Conservation (phyloP, 2,113 vertebrate genomes). For the Alligator mississippiensis region DNA sequence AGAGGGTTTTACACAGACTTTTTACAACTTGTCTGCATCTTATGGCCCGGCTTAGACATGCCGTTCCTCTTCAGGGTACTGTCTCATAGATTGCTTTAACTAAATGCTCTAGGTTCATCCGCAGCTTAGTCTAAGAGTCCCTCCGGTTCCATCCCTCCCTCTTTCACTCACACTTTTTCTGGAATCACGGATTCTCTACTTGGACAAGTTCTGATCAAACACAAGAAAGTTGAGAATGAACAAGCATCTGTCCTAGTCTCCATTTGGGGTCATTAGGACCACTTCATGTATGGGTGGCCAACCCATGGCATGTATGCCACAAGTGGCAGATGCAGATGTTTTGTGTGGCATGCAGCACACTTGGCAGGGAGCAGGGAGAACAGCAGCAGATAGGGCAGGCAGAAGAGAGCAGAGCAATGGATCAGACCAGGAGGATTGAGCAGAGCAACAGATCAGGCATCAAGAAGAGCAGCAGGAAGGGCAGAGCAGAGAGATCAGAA, state of each 20-base stretch:
- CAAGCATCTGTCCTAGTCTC: background rate
- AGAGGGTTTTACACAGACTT: background rate
- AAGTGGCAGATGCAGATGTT: too few species aligned
- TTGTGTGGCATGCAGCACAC: too few species aligned
- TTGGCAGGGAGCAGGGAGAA: too few species aligned
- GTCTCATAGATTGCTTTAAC: background rate
- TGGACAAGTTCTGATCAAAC: background rate
- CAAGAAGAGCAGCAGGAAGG: too few species aligned
- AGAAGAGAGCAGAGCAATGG: too few species aligned
- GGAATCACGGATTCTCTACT: background rate
- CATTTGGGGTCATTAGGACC: background rate
- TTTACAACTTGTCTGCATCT: background rate
- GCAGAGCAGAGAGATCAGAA: too few species aligned
- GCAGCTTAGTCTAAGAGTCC: background rate
- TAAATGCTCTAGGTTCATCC: background rate
- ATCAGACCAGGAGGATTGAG: too few species aligned
- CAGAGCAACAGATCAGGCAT: too few species aligned
- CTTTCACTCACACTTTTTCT: background rate
- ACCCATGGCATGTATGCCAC: too few species aligned
- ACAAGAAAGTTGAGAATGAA: background rate
- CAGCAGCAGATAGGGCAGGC: too few species aligned
- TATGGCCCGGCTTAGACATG: background rate
- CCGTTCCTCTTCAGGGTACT: background rate
- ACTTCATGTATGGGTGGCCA: rapidly evolving
- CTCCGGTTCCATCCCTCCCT: background rate